phyloP scores from a whole-genome alignment of 2,113 vertebrate genomes.

The Pholis gunnellus region DNA sequence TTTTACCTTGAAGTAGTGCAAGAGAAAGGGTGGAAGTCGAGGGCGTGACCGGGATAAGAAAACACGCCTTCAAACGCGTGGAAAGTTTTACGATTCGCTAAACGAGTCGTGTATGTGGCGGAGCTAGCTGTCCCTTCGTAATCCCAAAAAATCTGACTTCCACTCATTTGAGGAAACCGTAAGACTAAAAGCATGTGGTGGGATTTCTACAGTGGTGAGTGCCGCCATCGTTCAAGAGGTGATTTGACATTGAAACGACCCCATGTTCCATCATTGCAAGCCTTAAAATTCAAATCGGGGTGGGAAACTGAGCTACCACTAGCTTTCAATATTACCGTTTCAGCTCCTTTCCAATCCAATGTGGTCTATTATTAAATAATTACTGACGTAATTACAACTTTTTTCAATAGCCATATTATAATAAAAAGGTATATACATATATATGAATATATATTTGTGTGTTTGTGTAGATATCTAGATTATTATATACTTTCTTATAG shows the following conservation, averaged over 20 bases:
- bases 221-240: conserved; percentile 46
- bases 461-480: conserved; percentile 88
- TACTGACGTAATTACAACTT: conserved; percentile 83
- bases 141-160: not conserved
- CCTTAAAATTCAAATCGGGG: conserved; percentile 82
- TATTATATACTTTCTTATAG: conserved; percentile 90
- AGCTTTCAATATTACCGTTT: conserved; percentile 79
- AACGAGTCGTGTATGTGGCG: not conserved
- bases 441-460: conserved; percentile 87
- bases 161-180: not conserved
- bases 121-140: not conserved
- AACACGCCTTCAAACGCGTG: not conserved
- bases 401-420: conserved; percentile 89
- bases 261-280: conserved; percentile 77
- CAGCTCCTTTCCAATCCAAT: conserved; percentile 84
- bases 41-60: not conserved
- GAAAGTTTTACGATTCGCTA: not conserved
- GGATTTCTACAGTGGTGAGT: conserved; percentile 59
- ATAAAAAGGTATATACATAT: conserved; percentile 85
- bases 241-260: conserved; percentile 51
- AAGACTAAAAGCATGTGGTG: not conserved
- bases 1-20: not conserved
- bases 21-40: not conserved
- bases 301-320: conserved; percentile 70
- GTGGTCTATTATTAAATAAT: conserved; percentile 84